These are phyloP conservation scores for Tychaedon coryphoeus DNA, from an alignment of 2,113 vertebrate species.

Conservation along the genomic window DNA sequence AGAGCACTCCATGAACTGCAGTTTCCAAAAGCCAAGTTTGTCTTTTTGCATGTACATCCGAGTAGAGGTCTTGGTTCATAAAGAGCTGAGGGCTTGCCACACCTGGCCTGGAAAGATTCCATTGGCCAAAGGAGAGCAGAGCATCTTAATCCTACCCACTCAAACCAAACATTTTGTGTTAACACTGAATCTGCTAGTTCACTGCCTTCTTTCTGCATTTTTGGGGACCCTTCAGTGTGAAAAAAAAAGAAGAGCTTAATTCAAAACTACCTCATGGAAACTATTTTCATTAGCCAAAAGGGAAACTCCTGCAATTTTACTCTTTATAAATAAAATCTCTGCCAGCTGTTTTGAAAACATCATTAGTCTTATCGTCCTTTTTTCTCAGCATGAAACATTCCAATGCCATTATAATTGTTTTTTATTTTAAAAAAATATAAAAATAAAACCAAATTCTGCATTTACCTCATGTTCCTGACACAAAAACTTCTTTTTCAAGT, in stretches of 20 bases:
- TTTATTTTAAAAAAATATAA: neutral
- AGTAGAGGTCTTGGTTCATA: neutral
- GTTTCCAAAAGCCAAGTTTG: neutral
- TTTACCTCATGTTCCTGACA: neutral
- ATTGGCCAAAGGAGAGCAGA: neutral
- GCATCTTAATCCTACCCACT: neutral
- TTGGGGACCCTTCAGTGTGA: neutral
- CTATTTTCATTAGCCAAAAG: neutral
- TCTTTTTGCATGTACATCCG: rapidly evolving
- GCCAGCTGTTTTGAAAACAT: neutral
- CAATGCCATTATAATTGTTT: neutral
- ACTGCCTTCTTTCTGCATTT: neutral
- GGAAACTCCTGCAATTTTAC: neutral
- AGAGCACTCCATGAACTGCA: neutral
- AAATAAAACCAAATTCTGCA: neutral
- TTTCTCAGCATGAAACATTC: neutral
- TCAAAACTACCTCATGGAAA: neutral
- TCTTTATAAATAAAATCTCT: neutral
- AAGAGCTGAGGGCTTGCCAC: neutral
- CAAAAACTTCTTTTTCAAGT: neutral
- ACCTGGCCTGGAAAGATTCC: neutral
- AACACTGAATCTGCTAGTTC: neutral
- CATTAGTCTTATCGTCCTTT: neutral
- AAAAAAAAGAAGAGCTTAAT: neutral
- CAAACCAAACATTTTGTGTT: neutral